These are phyloP conservation scores for Gopherus evgoodei DNA, from an alignment of 2,113 vertebrate genomes.

Conservation along the genomic window DNA sequence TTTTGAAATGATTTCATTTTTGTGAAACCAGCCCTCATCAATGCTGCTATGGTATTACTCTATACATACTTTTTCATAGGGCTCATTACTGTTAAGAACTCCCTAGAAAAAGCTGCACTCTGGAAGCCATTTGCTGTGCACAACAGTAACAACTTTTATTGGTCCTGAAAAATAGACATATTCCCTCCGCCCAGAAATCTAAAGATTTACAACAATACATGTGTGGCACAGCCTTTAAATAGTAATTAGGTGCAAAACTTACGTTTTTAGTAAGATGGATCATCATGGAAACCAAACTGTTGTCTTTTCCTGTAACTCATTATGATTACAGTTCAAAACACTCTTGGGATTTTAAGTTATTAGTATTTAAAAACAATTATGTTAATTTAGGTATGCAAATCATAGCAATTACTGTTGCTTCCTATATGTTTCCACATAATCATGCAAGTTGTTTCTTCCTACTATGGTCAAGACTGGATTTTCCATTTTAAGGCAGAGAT, in stretches of 20 bases:
- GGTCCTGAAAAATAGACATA: neutral
- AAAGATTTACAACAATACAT: neutral
- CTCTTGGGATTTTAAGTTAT: constrained; percentile 42
- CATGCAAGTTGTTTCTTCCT: constrained; percentile 31
- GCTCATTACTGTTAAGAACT: neutral
- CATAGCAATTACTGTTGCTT: constrained; percentile 57
- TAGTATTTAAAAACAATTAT: constrained; percentile 70
- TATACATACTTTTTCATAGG: neutral
- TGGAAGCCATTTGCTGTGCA: neutral
- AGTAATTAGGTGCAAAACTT: constrained; percentile 52
- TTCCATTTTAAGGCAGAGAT: constrained; percentile 33
- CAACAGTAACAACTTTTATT: neutral
- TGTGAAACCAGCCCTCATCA: neutral
- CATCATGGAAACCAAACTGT: constrained; percentile 45
- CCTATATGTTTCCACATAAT: constrained; percentile 61
- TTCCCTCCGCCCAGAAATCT: neutral
- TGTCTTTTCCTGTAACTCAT: constrained; percentile 54
- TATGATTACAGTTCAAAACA: constrained; percentile 63
- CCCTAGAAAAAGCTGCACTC: neutral
- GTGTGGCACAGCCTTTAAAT: neutral
- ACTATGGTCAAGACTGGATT: constrained; percentile 37
- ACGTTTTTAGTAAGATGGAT: constrained; percentile 42
- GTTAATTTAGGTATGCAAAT: constrained; percentile 60
- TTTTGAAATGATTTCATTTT: neutral
- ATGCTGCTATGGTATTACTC: neutral